These are phyloP conservation scores for Tretioscincus oriximinensis DNA, from an alignment of 2,113 vertebrate genomes.

Conservation along the genomic window DNA sequence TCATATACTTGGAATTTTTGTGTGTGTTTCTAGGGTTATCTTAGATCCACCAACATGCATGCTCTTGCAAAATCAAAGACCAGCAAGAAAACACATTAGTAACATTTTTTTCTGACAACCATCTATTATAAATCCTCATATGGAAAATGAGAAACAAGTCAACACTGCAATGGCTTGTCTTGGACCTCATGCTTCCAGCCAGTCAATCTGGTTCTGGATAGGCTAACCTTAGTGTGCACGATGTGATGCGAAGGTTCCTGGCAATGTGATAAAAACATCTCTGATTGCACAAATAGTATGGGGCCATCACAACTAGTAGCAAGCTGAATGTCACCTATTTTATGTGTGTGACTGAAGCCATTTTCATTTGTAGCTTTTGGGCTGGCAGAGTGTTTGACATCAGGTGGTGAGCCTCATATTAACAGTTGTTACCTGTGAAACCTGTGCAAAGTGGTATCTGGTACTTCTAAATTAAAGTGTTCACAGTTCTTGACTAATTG, in stretches of 20 bases:
- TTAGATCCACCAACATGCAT: neutral
- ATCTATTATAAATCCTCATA: neutral
- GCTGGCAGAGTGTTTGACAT: neutral
- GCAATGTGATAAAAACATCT: too few species aligned
- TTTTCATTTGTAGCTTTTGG: too few species aligned
- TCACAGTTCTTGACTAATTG: neutral
- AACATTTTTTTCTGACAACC: neutral
- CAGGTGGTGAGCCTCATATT: neutral
- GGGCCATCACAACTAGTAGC: too few species aligned
- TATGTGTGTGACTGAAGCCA: too few species aligned
- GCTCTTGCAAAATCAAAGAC: neutral
- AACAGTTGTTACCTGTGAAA: neutral
- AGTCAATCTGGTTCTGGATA: neutral
- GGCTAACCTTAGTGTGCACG: too few species aligned
- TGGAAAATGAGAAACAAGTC: neutral
- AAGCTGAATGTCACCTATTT: too few species aligned
- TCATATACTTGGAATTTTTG: neutral
- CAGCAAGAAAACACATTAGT: neutral
- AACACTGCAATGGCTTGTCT: neutral
- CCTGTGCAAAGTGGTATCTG: neutral
- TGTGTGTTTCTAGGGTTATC: neutral
- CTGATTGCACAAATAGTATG: too few species aligned
- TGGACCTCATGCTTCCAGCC: neutral
- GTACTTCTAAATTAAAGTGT: neutral
- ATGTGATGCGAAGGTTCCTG: too few species aligned